Percentiles rank a stretch among this genome's conserved stretches.
Evolutionary conservation across 1,140 invertebrate species (phyloP).

Genomic region (Papilio aristodemus): DNA sequence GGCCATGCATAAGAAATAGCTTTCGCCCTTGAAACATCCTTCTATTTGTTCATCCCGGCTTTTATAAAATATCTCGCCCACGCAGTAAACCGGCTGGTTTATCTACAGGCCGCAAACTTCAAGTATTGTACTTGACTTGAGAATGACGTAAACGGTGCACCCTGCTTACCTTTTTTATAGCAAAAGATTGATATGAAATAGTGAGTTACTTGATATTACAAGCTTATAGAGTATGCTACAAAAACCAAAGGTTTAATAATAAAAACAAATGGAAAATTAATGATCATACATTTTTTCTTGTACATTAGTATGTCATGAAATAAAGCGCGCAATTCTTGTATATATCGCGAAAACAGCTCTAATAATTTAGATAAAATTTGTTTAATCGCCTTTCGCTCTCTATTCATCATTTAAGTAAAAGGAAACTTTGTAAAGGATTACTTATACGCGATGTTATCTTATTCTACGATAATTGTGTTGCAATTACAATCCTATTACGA

Average conservation of each 20-base stretch:
- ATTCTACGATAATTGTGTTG: too few species aligned
- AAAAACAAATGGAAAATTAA: too few species aligned
- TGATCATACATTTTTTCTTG: too few species aligned
- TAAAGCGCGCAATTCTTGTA: background rate
- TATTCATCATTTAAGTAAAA: background rate
- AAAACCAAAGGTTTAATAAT: too few species aligned
- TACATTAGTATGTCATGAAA: too few species aligned
- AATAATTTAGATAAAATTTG: slow-evolving; percentile 11
- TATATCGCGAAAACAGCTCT: background rate
- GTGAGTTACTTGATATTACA: too few species aligned
- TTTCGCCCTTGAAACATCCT: slow-evolving; percentile 9
- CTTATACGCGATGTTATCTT: too few species aligned
- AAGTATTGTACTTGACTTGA: background rate
- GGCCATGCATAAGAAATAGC: background rate
- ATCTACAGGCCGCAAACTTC: background rate
- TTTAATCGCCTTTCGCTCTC: background rate
- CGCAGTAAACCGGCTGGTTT: slow-evolving; percentile 2
- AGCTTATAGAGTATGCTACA: too few species aligned
- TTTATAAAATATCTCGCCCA: slow-evolving; percentile 1
- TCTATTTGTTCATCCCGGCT: background rate
- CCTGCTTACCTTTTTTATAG: too few species aligned
- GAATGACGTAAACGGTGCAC: background rate
- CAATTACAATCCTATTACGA: too few species aligned
- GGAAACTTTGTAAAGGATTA: background rate
- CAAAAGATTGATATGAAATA: too few species aligned